Evolutionary conservation across 2,888 invertebrate species (phyloP).

Genomic region (Nycteola revayana): DNA sequence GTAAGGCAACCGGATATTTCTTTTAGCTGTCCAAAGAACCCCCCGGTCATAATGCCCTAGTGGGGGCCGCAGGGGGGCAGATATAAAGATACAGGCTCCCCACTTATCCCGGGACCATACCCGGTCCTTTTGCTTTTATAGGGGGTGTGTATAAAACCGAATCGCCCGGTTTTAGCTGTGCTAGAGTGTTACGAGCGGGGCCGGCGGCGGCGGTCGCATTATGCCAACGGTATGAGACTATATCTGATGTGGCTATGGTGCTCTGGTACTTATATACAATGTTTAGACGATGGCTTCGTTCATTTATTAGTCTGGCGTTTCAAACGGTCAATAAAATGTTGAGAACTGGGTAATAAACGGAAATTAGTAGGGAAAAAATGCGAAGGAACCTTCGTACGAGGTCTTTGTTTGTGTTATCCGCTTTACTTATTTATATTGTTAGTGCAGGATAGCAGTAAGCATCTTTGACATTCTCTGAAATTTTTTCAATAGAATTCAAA

Average conservation of each 20-base stretch:
- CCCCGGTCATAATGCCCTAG: constrained; percentile 78
- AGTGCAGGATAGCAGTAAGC: constrained; percentile 9
- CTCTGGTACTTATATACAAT: constrained; percentile 68
- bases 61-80: constrained; percentile 70
- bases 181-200: constrained; percentile 78
- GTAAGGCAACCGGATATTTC: constrained; percentile 79
- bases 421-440: constrained; percentile 13
- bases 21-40: constrained; percentile 82
- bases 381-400: constrained; percentile 15
- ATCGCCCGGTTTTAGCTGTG: constrained; percentile 80
- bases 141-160: constrained; percentile 82
- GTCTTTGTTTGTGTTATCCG: constrained; percentile 20
- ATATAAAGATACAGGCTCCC: constrained; percentile 81
- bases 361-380: constrained; percentile 34
- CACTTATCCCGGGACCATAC: constrained; percentile 77
- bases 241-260: constrained; percentile 71
- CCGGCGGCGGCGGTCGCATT: constrained; percentile 70
- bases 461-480: constrained; percentile 3
- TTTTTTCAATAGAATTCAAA: constrained; percentile 4
- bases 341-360: constrained; percentile 47
- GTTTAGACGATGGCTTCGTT: constrained; percentile 57
- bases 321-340: constrained; percentile 59
- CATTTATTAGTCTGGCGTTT: constrained; percentile 55
- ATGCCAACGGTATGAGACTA: constrained; percentile 64
- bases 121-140: constrained; percentile 82